phyloP scores from a whole-genome alignment of 2,797 vertebrate species.

The Pipistrellus pipistrellus region DNA sequence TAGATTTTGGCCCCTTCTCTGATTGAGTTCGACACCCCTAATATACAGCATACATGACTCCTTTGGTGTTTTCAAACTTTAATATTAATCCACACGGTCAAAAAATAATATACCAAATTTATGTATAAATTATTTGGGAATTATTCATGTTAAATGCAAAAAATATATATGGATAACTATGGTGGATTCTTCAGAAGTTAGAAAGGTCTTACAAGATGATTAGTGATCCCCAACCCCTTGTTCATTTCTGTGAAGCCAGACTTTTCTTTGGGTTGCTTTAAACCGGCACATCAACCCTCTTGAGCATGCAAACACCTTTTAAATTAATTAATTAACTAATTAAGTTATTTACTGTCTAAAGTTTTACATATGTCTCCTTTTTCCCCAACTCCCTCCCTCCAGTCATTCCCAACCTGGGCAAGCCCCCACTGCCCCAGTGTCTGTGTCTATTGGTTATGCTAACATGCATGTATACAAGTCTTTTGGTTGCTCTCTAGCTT shows the following conservation, averaged over 20 bases:
- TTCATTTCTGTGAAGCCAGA: not conserved
- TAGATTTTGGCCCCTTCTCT: too few relatives aligned
- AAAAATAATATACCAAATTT: conserved; percentile 12
- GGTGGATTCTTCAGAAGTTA: not conserved
- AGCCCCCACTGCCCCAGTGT: too few relatives aligned
- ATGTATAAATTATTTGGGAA: not conserved
- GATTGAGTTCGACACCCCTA: too few relatives aligned
- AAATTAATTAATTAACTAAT: too few relatives aligned
- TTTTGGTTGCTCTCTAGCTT: too few relatives aligned
- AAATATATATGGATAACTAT: not conserved
- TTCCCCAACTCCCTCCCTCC: too few relatives aligned
- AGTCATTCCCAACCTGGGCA: too few relatives aligned
- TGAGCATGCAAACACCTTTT: not conserved
- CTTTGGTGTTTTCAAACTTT: conserved; percentile 9
- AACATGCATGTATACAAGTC: too few relatives aligned
- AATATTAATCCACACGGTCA: not conserved
- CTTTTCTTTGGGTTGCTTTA: not conserved
- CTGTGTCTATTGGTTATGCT: too few relatives aligned
- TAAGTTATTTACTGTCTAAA: too few relatives aligned
- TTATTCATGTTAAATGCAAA: not conserved
- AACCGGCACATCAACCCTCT: not conserved
- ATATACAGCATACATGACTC: not conserved
- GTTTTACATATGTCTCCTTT: too few relatives aligned
- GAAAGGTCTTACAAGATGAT: not conserved
- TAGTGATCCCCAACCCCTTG: not conserved